Evolutionary conservation across 2,888 invertebrate genomes (phyloP).

Genomic region (Gandaritis pyraliata): DNA sequence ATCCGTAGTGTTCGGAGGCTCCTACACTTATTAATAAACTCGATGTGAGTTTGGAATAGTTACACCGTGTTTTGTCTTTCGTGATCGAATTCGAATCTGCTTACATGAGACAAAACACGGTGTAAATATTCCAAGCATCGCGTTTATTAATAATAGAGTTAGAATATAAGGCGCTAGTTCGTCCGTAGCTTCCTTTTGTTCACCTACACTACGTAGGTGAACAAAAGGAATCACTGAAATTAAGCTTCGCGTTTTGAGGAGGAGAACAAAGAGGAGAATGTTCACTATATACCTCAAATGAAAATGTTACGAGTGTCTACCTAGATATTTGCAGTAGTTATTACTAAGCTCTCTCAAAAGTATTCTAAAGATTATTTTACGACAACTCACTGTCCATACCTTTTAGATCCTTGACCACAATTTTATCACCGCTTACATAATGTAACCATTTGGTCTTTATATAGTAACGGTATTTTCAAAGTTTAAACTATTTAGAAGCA

Average conservation of each 20-base stretch:
- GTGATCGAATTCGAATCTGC: too few species aligned
- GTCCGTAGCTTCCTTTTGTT: background rate
- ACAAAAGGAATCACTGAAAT: background rate
- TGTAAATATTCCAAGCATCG: too few species aligned
- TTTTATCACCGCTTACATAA: slow-evolving; percentile 7
- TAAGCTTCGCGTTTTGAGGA: background rate
- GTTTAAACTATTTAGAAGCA: background rate
- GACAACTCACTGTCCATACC: background rate
- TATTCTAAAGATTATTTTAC: background rate
- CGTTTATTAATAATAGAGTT: too few species aligned
- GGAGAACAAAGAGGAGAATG: background rate
- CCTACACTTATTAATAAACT: too few species aligned
- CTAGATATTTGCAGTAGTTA: background rate
- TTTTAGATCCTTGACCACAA: slow-evolving; percentile 9
- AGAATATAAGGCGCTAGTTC: too few species aligned
- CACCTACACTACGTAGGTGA: background rate
- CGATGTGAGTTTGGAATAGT: too few species aligned
- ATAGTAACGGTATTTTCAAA: slow-evolving; percentile 2
- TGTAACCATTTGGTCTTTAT: slow-evolving; percentile 4
- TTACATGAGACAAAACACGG: too few species aligned
- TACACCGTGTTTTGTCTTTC: too few species aligned
- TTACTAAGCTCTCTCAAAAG: background rate
- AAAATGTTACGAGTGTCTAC: background rate
- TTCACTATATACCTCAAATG: background rate
- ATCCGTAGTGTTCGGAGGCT: too few species aligned